Base-by-base conservation (phyloP, 2,888 invertebrate species). In the Drosophila atripex region DNA sequence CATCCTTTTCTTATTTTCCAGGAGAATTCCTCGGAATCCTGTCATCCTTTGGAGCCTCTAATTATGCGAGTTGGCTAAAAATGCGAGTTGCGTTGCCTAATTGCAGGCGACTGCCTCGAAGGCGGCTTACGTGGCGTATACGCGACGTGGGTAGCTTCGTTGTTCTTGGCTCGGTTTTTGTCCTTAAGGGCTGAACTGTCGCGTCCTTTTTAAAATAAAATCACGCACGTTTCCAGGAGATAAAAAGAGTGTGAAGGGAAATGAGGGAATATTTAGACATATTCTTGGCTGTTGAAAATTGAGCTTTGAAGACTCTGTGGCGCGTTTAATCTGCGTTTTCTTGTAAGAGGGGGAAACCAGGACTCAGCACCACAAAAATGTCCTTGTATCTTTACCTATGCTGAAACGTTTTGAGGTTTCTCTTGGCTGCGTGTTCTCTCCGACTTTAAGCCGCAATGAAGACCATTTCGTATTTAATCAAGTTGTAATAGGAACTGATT, bases 111-210 rank as follows among this genome's bases (percentile, higher is more conserved):
- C 64, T 39, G 39, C 30, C 52, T 45, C 9, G 35, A 21, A 39
- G 58, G n/a, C 52, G 63, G 53, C 64, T 51, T 18, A 70, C 57
- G 35, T 41, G 63, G 45, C 75, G 70, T 43, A 74, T 73, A 39
- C 57, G 63, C 56, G 35, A 57, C n/a, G 25, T 25, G 3, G 43
- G 21, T 41, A 25, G 16, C 39, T 54, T 14, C 16, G 6, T 11
- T 14, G n/a, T 49, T 46, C 21, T 18, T 16, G 9, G 12, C 32
- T 52, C 9, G 8, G 16, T 9, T 23, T 35, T 23, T 35, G n/a
- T 32, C 39, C 50, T 53, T 50, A 21, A 59, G 43, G 41, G 50
- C 9, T 49, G 38, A 25, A 47, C 52, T 45, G 28, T 32, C 8
- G 28, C 52, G 50, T 59, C 43, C 45, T 28, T n/a, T 49, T 59